Conservation (phyloP, 2,797 vertebrate genomes). For the Heterohyrax brucei region DNA sequence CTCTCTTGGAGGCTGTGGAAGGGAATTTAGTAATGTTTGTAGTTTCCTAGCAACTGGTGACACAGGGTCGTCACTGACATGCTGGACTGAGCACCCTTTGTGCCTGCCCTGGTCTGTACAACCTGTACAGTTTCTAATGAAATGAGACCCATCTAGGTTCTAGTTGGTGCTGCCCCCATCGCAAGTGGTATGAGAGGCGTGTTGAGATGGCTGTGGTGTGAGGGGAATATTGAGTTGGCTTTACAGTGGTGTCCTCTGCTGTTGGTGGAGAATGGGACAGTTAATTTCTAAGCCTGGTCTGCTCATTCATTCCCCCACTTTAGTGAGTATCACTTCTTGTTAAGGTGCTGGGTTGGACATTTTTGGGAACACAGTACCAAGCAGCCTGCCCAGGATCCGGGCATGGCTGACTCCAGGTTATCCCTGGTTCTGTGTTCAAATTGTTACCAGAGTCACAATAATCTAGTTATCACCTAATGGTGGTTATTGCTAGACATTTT, state of each 20-base stretch:
- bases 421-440: neutral
- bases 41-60: neutral
- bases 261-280: fast-evolving
- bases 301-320: neutral
- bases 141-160: neutral
- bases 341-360: neutral
- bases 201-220: neutral
- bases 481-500: neutral
- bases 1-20: neutral
- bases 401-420: neutral
- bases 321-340: neutral
- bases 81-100: no score
- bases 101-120: neutral
- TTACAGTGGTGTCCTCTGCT: neutral
- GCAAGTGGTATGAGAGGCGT: neutral
- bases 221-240: neutral
- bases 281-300: neutral
- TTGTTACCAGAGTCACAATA: neutral
- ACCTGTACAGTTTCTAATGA: neutral
- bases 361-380: neutral
- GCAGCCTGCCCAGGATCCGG: neutral
- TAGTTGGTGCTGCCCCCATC: neutral
- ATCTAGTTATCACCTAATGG: neutral
- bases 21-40: neutral
- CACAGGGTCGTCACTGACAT: neutral